Base-by-base conservation (phyloP, 2,888 invertebrate genomes). In the Branchellion lobata region DNA sequence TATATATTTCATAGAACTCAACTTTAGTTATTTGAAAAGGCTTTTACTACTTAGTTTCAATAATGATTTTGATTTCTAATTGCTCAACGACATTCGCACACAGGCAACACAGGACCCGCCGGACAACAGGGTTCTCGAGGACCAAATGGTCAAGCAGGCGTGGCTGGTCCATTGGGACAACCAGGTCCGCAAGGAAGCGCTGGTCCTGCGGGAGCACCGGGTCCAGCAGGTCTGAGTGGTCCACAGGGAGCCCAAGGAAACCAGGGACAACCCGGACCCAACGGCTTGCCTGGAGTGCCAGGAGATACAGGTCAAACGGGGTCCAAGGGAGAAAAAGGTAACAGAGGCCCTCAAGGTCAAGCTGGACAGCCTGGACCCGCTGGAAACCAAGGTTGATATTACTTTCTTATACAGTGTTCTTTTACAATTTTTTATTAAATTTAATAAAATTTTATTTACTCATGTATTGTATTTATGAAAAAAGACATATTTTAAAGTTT, bases 231-330 rank as follows among this genome's bases (percentile, higher is more conserved):
- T 5, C 8, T 34, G 18, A 47, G 5, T 1, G 81, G 81, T 29
- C 65, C 72, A n/a, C 29, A 65, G 21, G 81, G 81, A 29, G 51
- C 47, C 34, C 57, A 51, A 47, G 81, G 81, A 24, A 24, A 69
- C 27, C 8, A 14, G 5, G 78, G 81, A 2, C 53, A 61, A 24
- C 24, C 40, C 18, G 84, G 84, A 29, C 80, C 80, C n/a, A 74
- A 82, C 31, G 85, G 85, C 53, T 80, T 80, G 51, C 77, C 78
- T 24, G 82, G 82, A 18, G 76, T 34, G 27, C 81, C 83, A 18
- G 86, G 86, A 74, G 81, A 83, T 21, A 82, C 83, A 27, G 86
- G 86, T 72, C 83, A 84, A 14, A 14, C 53, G 29, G 81, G 81
- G 47, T 36, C 76, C 33, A 1, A 31, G n/a, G 82, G 82, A 24